Conservation (phyloP, 2,888 invertebrate genomes). For the Zaprionus lineosus region DNA sequence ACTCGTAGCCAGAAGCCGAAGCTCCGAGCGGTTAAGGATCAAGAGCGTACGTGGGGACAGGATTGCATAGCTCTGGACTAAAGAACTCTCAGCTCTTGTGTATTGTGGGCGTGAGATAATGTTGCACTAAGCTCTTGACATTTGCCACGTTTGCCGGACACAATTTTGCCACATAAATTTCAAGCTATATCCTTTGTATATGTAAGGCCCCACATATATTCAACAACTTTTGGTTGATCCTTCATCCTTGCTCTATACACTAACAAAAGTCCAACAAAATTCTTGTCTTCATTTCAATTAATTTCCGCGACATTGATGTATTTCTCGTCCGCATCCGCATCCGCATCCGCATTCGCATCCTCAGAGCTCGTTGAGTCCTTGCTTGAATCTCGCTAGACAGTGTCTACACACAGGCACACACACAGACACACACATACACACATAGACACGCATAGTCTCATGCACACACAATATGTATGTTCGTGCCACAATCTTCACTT, state of each 20-base stretch:
- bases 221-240: slow-evolving; percentile 17
- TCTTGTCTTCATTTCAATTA: slow-evolving; percentile 73
- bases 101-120: slow-evolving; percentile 64
- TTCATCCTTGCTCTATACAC: slow-evolving; percentile 10
- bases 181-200: no score
- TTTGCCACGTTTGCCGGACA: slow-evolving; percentile 39
- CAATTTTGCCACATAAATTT: slow-evolving; percentile 49
- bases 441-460: no score
- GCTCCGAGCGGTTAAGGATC: neutral
- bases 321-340: slow-evolving; percentile 12
- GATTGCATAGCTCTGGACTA: neutral
- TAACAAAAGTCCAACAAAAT: slow-evolving; percentile 44
- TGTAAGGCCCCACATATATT: no score
- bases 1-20: neutral
- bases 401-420: neutral
- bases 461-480: slow-evolving; percentile 6
- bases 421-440: neutral
- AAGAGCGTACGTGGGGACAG: neutral
- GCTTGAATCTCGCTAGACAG: slow-evolving; percentile 9
- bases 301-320: slow-evolving; percentile 75
- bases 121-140: slow-evolving; percentile 63
- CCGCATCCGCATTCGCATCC: slow-evolving; percentile 15
- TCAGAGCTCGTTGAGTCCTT: slow-evolving; percentile 20
- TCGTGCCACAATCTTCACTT: slow-evolving; percentile 1
- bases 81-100: neutral